Base-by-base conservation (phyloP, 2,113 vertebrate genomes). In the Anser cygnoides region DNA sequence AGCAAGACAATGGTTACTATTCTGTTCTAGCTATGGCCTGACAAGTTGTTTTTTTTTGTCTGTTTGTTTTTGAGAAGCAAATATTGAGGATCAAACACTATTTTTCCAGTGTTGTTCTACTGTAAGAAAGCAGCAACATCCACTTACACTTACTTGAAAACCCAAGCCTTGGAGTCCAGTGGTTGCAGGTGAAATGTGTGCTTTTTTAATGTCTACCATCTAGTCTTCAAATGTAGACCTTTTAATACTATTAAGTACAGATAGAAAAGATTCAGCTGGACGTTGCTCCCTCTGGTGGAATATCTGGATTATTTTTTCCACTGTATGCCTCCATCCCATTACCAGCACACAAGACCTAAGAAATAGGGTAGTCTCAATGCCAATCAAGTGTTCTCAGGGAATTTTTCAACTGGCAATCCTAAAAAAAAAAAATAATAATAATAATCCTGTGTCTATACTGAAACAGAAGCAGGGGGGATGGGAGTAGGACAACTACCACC, bases 281-380 rank as follows among this genome's bases (percentile, higher is more conserved):
- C 37, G 13, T 68, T 93, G 84, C 90, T 92, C 84, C 91, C 89
- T 89, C 92, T 96, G 73, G 93, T 96, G 88, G 92, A 92, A 82
- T 3, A 85, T 10, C 11, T 58, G 41, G 18, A 17, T 22, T 78
- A 11, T 87, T 89, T 46, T 68, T 87, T 72, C 25, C 61, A 46
- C 15, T 23, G 37, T 23, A 57, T 33, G 17, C 7, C 66, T 75
- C 21, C 50, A 73, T 8, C 9, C n/a, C 28, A 19, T 71, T 22
- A 73, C 15, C n/a, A 66, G 74, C 54, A 84, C 25, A 41, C 7
- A 72, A 87, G 20, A 52, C 13, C 16, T 75, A 82, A 58, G 35
- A 91, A 80, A 89, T 0, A 72, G 15, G 26, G 46, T 8, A 39
- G n/a, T 71, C 44, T 67, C 62, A 78, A 41, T 4, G 1, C 9